phyloP scores from a whole-genome alignment of 2,113 vertebrate genomes.

The Asarcornis scutulata region DNA sequence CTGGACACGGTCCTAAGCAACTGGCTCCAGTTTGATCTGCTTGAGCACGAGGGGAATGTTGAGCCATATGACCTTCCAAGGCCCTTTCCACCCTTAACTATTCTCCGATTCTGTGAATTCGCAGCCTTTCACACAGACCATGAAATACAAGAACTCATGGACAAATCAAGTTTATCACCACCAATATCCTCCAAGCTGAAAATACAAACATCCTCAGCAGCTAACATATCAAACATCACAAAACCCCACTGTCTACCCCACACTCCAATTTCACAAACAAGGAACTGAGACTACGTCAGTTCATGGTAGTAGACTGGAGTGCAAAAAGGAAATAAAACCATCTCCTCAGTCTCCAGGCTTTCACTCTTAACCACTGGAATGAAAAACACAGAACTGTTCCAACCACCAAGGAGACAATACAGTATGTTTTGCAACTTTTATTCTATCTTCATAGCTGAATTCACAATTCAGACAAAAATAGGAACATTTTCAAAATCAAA shows the following conservation, averaged over 20 bases:
- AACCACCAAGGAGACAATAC: background rate
- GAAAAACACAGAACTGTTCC: constrained; percentile 1
- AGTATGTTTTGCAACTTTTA: background rate
- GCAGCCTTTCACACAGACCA: background rate
- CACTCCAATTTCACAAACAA: background rate
- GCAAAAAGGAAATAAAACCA: background rate
- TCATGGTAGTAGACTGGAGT: background rate
- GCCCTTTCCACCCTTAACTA: background rate
- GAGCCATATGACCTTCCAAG: background rate
- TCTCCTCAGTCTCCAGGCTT: constrained; percentile 2
- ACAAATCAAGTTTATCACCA: background rate
- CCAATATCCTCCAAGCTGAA: background rate
- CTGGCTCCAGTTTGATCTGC: background rate
- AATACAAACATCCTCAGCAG: background rate
- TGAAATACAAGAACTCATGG: background rate
- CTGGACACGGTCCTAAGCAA: too few species aligned
- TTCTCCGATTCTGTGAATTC: background rate
- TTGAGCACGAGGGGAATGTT: background rate
- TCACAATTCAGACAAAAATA: background rate
- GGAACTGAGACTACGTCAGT: background rate
- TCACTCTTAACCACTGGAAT: constrained; percentile 41
- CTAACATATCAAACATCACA: background rate
- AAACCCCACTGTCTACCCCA: background rate
- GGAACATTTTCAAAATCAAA: background rate
- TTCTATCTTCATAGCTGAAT: background rate